phyloP scores from a whole-genome alignment of 2,797 vertebrate genomes.

The Peromyscus aztecus region DNA sequence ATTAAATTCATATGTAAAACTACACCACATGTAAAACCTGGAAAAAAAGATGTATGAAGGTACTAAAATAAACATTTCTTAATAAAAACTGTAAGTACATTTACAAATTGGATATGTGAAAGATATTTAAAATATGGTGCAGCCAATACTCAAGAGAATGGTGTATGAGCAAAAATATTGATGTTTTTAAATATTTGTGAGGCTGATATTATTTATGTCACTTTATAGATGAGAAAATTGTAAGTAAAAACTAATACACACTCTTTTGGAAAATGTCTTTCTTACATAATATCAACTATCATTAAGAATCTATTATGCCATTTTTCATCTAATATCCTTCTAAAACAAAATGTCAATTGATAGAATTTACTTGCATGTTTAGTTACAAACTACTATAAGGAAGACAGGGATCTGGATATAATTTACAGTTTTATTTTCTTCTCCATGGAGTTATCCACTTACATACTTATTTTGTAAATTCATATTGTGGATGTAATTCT shows the following conservation, averaged over 20 bases:
- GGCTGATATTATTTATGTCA: neutral
- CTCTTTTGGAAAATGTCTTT: neutral
- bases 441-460: neutral
- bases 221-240: neutral
- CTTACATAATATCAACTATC: neutral
- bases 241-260: neutral
- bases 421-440: neutral
- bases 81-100: neutral
- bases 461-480: neutral
- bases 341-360: neutral
- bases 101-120: neutral
- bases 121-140: neutral
- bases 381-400: neutral
- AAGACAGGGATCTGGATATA: neutral
- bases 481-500: neutral
- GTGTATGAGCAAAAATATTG: neutral
- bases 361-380: constrained; percentile 35
- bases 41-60: neutral
- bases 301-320: neutral
- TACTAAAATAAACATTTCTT: neutral
- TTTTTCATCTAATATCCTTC: neutral
- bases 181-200: neutral
- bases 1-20: neutral
- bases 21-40: neutral
- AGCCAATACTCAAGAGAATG: neutral